Percentiles rank a stretch among this genome's conserved stretches.
Evolutionary conservation across 2,797 vertebrate species (phyloP).

Genomic region (Carcharodon carcharias): DNA sequence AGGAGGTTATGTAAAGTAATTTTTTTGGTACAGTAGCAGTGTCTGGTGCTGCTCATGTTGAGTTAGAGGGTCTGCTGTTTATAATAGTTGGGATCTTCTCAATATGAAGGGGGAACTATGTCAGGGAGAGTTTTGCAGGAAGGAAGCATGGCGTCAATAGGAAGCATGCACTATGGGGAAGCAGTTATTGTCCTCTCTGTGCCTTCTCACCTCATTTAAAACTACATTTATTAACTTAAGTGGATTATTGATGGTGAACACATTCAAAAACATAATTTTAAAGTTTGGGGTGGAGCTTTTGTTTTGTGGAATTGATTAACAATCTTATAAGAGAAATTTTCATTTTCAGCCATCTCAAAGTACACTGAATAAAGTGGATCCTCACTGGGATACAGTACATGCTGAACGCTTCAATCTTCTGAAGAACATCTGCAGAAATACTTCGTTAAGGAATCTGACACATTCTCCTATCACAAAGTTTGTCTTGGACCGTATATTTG

Average conservation of each 20-base stretch:
- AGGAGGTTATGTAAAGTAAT: neutral
- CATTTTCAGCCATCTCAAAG: slow-evolving; percentile 55
- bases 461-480: slow-evolving; percentile 81
- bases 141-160: neutral
- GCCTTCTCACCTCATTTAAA: neutral
- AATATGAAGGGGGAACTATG: neutral
- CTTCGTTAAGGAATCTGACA: slow-evolving; percentile 73
- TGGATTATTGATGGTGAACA: neutral
- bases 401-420: slow-evolving; percentile 70
- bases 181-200: neutral
- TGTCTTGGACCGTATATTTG: slow-evolving; percentile 92
- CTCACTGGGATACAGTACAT: slow-evolving; percentile 54
- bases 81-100: neutral
- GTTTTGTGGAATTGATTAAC: neutral
- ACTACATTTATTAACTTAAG: neutral
- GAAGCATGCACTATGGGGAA: neutral
- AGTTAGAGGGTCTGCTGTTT: neutral
- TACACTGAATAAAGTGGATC: slow-evolving; percentile 46
- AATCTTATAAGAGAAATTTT: slow-evolving; percentile 40
- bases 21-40: neutral
- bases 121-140: neutral
- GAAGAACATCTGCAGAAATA: slow-evolving; percentile 69
- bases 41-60: neutral
- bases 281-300: neutral
- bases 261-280: neutral